A percentile compares a stretch with the other conserved stretches of the same genome.
Conservation (phyloP, 2,888 invertebrate genomes). For the Saturnia pavonia region DNA sequence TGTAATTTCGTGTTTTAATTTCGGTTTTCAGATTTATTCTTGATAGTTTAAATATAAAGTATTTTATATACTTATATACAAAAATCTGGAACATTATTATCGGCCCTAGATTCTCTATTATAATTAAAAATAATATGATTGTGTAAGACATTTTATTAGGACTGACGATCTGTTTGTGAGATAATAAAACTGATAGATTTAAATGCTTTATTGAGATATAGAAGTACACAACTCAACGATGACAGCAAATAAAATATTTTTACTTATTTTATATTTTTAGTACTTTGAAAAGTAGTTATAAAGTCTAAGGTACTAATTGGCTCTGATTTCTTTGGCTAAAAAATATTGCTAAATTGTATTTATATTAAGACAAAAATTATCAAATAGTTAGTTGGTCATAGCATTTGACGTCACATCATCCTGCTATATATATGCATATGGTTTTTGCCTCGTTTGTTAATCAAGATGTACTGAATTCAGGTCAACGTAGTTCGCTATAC, state of each 20-base stretch:
- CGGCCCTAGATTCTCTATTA: not conserved
- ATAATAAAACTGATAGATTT: not conserved
- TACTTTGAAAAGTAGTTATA: not conserved
- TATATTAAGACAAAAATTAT: not conserved
- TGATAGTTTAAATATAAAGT: not conserved
- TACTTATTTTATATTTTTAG: not conserved
- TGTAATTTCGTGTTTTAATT: slow-evolving; percentile 31
- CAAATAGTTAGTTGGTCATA: not conserved
- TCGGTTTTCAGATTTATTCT: slow-evolving; percentile 19
- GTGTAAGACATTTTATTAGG: not conserved
- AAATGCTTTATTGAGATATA: not conserved
- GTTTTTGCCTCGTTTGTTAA: not conserved
- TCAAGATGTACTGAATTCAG: not conserved
- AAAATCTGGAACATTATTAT: not conserved
- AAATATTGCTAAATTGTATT: not conserved
- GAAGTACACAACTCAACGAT: not conserved
- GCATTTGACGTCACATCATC: not conserved
- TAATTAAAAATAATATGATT: not conserved
- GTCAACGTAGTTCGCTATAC: not conserved
- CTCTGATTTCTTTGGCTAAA: not conserved
- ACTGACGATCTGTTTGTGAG: not conserved
- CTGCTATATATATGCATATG: not conserved
- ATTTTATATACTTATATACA: not conserved
- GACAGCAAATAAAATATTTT: not conserved
- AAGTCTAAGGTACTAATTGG: not conserved